phyloP scores from a whole-genome alignment of 2,888 invertebrate genomes.

The Coelopa pilipes region DNA sequence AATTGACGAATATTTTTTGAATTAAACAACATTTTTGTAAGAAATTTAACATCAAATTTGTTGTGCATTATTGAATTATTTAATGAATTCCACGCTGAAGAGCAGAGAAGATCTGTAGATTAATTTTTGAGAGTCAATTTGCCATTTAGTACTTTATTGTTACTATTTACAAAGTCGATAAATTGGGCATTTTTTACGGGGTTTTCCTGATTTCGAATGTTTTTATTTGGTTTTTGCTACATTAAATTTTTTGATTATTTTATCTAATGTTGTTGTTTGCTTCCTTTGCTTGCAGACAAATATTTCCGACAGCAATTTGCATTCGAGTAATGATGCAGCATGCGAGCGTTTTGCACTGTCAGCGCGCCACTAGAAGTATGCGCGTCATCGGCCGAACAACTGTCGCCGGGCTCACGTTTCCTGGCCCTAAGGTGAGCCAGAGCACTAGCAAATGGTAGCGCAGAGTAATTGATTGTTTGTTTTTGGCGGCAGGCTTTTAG shows the following conservation, averaged over 20 bases:
- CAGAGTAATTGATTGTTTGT: neutral
- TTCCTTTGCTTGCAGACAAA: conserved; percentile 60
- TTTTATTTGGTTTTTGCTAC: too few species aligned
- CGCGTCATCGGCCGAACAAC: conserved; percentile 71
- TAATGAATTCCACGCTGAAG: neutral
- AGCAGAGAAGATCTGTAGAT: too few species aligned
- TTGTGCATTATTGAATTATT: neutral
- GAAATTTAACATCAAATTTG: neutral
- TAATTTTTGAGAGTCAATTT: too few species aligned
- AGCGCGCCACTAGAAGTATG: conserved; percentile 84
- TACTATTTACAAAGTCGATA: too few species aligned
- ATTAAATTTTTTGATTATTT: too few species aligned
- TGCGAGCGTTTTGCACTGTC: conserved; percentile 82
- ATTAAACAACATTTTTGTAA: neutral
- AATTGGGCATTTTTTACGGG: neutral
- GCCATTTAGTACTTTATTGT: too few species aligned
- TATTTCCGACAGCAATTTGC: conserved; percentile 67
- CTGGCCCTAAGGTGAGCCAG: conserved; percentile 69
- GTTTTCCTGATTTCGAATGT: neutral
- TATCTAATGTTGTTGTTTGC: too few species aligned
- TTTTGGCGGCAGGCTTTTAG: conserved; percentile 60
- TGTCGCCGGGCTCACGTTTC: conserved; percentile 73
- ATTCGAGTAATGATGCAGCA: conserved; percentile 70
- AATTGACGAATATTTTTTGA: too few species aligned
- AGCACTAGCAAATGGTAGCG: neutral